These are phyloP conservation scores for Ditula angustiorana DNA, from an alignment of 2,888 invertebrate genomes.

Conservation along the genomic window DNA sequence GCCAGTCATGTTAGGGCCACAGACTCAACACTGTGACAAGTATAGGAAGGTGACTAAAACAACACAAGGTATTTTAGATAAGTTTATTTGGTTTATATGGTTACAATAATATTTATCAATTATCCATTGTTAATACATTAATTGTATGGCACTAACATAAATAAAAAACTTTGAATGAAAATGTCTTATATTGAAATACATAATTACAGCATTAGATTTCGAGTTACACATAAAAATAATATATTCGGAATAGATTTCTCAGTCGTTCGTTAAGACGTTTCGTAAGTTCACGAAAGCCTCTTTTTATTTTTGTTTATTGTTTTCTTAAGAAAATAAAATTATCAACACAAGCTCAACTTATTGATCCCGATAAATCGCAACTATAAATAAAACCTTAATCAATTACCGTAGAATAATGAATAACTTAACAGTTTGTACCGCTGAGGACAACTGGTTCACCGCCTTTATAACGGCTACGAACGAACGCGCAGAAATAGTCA, in stretches of 20 bases:
- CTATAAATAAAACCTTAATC: constrained; percentile 75
- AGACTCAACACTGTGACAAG: neutral
- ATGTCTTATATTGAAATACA: constrained; percentile 68
- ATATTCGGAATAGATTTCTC: constrained; percentile 82
- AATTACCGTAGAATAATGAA: constrained; percentile 58
- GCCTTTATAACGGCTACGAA: constrained; percentile 55
- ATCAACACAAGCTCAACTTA: constrained; percentile 75
- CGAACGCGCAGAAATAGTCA: constrained; percentile 81
- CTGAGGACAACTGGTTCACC: constrained; percentile 79
- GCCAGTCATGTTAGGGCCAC: too few relatives aligned
- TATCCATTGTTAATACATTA: constrained; percentile 84
- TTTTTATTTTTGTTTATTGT: constrained; percentile 65
- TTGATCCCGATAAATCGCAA: constrained; percentile 80
- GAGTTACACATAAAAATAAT: constrained; percentile 65
- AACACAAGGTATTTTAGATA: constrained; percentile 62
- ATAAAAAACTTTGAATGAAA: constrained; percentile 67
- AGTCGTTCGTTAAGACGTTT: constrained; percentile 82
- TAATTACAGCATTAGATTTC: constrained; percentile 55
- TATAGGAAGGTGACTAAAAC: constrained; percentile 55
- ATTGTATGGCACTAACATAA: constrained; percentile 84
- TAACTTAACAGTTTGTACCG: constrained; percentile 81
- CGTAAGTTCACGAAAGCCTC: constrained; percentile 72
- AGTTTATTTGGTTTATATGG: constrained; percentile 85
- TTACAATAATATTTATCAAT: constrained; percentile 82
- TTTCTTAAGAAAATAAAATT: constrained; percentile 78